Evolutionary conservation across 2,888 invertebrate genomes (phyloP), one percentile per base, ranked within the genome.

Genomic region (Thereva unica): DNA sequence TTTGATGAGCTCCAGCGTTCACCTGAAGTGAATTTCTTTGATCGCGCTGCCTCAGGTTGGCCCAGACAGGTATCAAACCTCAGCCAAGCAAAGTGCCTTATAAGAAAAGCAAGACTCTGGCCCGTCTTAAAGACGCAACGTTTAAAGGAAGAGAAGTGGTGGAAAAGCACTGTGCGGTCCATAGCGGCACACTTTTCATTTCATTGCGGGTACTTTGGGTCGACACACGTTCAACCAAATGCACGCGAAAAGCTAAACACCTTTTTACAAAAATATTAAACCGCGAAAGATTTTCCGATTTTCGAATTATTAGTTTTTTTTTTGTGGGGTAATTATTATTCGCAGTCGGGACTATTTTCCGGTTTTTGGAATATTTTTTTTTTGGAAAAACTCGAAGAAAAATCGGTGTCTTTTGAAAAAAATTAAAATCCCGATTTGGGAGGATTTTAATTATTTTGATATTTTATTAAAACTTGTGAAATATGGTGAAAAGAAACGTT

Each of bases 151-250:
- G 38, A 64, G 64, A 47, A 47, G 64, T 64, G 64, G 64, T 53
- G 54, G 54, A 64, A 64, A 55, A 47, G 54, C 64, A 54, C 45
- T 45, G 34, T 41, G 71, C 76, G 79, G 78, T 78, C 77, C 77
- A 77, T 78, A 78, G 76, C 76, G 75, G 78, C 76, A 74, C 80
- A 80, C 78, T 80, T 80, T 80, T 78, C 78, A 80, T 80, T 80
- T 78, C 80, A 75, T 76, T 76, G 80, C 76, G 79, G 78, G 78
- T 77, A 80, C 76, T 78, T 67, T 65, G 49, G 61, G 61, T 45
- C 67, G 69, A 64, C 67, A 67, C 67, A 67, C 67, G 69, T 67
- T 61, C 57, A 64, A n/a, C 52, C 23, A 23, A 67, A 61, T 66
- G 69, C 45, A 64, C 47, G 50, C 66, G 56, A 57, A 68, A 64